Conservation (phyloP, 1,140 invertebrate genomes). For the Heterodera schachtii region DNA sequence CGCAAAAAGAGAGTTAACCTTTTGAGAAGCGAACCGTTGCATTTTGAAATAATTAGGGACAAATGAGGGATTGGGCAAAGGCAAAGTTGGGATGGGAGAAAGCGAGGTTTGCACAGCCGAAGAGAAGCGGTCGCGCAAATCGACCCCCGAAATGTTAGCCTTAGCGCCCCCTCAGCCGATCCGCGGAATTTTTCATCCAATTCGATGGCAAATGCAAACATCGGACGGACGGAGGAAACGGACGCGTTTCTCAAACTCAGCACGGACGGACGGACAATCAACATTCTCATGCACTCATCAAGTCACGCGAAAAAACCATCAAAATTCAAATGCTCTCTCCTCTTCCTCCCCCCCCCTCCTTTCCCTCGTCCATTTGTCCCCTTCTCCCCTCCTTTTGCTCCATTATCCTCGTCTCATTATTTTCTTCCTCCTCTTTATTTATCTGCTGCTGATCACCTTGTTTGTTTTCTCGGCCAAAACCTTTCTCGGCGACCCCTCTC, state of each 20-base stretch:
- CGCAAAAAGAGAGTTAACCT: background rate
- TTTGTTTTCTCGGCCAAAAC: slow-evolving; percentile 2
- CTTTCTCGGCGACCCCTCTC: background rate
- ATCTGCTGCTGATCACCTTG: background rate
- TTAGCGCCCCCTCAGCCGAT: too few relatives aligned
- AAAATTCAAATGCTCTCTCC: background rate
- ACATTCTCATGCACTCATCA: background rate
- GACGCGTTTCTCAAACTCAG: background rate
- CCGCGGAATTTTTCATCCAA: background rate
- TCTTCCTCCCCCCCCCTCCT: background rate
- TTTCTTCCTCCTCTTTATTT: background rate
- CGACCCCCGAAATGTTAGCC: too few relatives aligned
- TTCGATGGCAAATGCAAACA: background rate
- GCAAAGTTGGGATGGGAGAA: background rate
- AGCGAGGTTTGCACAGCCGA: background rate
- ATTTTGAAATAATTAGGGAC: background rate
- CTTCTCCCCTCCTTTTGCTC: too few relatives aligned
- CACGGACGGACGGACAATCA: background rate
- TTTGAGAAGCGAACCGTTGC: background rate
- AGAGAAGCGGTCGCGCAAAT: background rate
- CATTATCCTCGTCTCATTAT: background rate
- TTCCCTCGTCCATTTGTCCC: too few relatives aligned
- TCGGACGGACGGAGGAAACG: background rate
- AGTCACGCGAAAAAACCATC: background rate
- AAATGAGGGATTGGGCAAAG: background rate